Percentiles rank a stretch among this genome's conserved stretches.
Conservation (phyloP, 2,888 invertebrate species). For the Hesperia comma region DNA sequence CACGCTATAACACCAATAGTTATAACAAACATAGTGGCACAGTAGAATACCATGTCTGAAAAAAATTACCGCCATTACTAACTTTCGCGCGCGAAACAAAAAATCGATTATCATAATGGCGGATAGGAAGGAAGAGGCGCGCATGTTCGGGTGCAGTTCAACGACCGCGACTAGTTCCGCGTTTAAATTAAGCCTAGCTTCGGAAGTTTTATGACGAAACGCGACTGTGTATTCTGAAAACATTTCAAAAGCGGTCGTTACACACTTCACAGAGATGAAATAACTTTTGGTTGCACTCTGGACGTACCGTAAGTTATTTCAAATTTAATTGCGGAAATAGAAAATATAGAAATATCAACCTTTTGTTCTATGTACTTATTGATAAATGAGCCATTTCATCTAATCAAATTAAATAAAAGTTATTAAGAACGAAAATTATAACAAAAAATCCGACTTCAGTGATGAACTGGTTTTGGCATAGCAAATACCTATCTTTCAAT, state of each 20-base stretch:
- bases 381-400: too few species aligned
- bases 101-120: constrained; percentile 51
- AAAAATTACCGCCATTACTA: constrained; percentile 17
- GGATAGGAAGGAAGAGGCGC: constrained; percentile 51
- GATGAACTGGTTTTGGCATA: too few species aligned
- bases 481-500: too few species aligned
- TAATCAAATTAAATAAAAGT: too few species aligned
- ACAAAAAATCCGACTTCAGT: too few species aligned
- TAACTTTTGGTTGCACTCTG: constrained; percentile 35
- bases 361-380: too few species aligned
- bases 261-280: constrained; percentile 32
- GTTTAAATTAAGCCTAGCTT: constrained; percentile 60
- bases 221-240: constrained; percentile 27
- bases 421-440: too few species aligned
- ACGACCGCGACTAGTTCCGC: constrained; percentile 65
- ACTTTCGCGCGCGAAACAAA: constrained; percentile 39
- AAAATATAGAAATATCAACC: too few species aligned
- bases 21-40: background rate
- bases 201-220: constrained; percentile 46
- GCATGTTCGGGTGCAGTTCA: constrained; percentile 55
- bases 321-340: too few species aligned
- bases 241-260: constrained; percentile 39
- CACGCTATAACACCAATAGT: too few species aligned
- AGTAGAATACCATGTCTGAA: background rate
- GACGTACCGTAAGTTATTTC: background rate